Base-by-base conservation (phyloP, 92 coral and sea anemone species). In the Palythoa grandiflora region DNA sequence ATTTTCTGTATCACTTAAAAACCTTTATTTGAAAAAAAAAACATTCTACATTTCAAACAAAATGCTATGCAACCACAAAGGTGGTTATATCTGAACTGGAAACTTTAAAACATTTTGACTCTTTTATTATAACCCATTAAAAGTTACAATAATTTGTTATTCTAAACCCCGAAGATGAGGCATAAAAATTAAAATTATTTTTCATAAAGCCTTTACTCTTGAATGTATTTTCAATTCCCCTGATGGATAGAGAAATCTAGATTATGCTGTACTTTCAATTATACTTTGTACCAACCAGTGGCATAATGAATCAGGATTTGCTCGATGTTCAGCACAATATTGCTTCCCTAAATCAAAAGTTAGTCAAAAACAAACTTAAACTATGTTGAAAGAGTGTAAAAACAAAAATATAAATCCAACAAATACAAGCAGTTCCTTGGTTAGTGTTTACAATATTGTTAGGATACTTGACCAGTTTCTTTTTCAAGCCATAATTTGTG, bases 31-130 rank as follows among this genome's bases (percentile, higher is more conserved):
- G 74, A 38, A 70, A 70, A 70, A 61, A 17, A 70, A 61, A 17
- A 70, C 14, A 28, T 35, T 28, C 37, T 70, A 70, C 74, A 70
- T 35, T 36, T 70, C 74, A 48, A 48, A 70, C 74, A 70, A 70
- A 70, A 70, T 70, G 74, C 44, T 70, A 70, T 70, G 74, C 8
- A 70, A 6, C 74, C 47, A 70, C 74, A 38, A 70, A 70, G 74
- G 74, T 70, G 74, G 74, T 68, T 68, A 68, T 68, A 68, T 68
- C 16, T 70, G 74, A 70, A 70, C 74, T 70, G 48, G 47, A 1
- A 35, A 70, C 74, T 70, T 70, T 70, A 70, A 1, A 28, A 70
- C 44, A 70, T 70, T 68, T 68, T 70, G 73, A 70, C 74, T 70
- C 0, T 70, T 70, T 70, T 36, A 70, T 70, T 17, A 70, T 70